These are phyloP conservation scores for Elysia crispata DNA, from an alignment of 2,888 invertebrate species.

Conservation along the genomic window DNA sequence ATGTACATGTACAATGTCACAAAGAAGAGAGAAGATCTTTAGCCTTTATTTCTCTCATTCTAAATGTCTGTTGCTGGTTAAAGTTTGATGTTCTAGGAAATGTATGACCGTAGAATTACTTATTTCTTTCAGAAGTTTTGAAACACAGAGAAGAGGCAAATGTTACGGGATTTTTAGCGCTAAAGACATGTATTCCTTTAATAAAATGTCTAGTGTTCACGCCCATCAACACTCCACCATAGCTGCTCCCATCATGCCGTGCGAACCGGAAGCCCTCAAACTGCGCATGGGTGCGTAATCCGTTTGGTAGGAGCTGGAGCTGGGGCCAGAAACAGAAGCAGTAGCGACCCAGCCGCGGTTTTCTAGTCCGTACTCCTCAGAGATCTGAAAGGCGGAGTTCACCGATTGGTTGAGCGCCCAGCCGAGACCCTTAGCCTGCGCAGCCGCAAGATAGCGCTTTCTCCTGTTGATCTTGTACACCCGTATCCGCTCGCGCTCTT, in stretches of 20 bases:
- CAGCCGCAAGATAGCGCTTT: slow-evolving; percentile 73
- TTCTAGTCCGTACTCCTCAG: slow-evolving; percentile 61
- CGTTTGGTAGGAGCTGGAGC: slow-evolving; percentile 5
- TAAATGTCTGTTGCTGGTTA: too few species aligned
- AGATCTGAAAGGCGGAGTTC: slow-evolving; percentile 59
- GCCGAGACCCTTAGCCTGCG: slow-evolving; percentile 67
- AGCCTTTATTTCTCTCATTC: too few species aligned
- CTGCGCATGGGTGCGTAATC: slow-evolving; percentile 45
- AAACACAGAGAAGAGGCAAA: too few species aligned
- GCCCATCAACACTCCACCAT: slow-evolving; percentile 37
- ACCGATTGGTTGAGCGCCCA: slow-evolving; percentile 65
- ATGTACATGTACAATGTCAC: too few species aligned
- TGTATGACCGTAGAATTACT: too few species aligned
- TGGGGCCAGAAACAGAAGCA: not conserved
- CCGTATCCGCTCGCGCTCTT: slow-evolving; percentile 67
- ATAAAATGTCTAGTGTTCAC: not conserved
- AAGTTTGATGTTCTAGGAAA: too few species aligned
- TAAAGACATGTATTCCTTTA: too few species aligned
- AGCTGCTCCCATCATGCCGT: slow-evolving; percentile 9
- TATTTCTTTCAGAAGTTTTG: too few species aligned
- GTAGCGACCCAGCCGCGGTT: not conserved
- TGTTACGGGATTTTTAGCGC: too few species aligned
- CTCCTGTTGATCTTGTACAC: slow-evolving; percentile 73
- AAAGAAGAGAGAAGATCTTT: too few species aligned
- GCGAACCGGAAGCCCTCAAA: slow-evolving; percentile 28